Percentiles rank a stretch among this genome's conserved stretches.
Conservation (phyloP, 2,888 invertebrate species). For the Callimorpha dominula region DNA sequence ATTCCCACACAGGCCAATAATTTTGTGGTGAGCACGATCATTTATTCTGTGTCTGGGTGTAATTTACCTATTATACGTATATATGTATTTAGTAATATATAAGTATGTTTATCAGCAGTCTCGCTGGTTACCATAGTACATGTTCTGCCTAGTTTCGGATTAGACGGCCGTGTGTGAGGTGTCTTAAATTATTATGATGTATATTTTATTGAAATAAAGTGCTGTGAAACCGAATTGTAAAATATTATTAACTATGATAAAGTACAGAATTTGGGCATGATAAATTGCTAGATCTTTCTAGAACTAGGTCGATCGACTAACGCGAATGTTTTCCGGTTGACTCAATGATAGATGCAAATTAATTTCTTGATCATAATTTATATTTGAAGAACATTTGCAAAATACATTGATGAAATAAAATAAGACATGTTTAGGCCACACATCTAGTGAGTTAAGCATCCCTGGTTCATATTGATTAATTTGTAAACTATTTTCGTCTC, state of each 20-base stretch:
- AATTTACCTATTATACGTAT: too few relatives aligned
- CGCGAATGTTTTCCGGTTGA: constrained; percentile 21
- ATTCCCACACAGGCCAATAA: too few relatives aligned
- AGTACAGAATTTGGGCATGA: background rate
- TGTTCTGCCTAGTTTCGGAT: too few relatives aligned
- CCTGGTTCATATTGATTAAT: constrained; percentile 34
- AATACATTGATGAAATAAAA: constrained; percentile 38
- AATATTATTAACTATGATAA: background rate
- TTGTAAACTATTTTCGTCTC: constrained; percentile 27
- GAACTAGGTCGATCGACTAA: background rate
- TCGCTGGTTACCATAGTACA: too few relatives aligned
- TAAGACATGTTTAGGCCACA: constrained; percentile 37
- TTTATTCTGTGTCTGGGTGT: too few relatives aligned
- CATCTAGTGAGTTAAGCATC: constrained; percentile 18
- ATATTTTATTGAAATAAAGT: too few relatives aligned
- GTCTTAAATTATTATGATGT: too few relatives aligned
- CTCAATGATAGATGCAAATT: constrained; percentile 26
- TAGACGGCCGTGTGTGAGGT: too few relatives aligned
- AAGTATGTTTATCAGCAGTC: too few relatives aligned
- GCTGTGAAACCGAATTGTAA: too few relatives aligned
- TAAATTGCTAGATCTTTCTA: background rate
- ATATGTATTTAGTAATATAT: too few relatives aligned
- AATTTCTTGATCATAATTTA: constrained; percentile 29
- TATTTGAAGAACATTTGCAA: constrained; percentile 36
- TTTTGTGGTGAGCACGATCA: too few relatives aligned